Conservation (phyloP, 2,888 invertebrate species). For the Troides helena region DNA sequence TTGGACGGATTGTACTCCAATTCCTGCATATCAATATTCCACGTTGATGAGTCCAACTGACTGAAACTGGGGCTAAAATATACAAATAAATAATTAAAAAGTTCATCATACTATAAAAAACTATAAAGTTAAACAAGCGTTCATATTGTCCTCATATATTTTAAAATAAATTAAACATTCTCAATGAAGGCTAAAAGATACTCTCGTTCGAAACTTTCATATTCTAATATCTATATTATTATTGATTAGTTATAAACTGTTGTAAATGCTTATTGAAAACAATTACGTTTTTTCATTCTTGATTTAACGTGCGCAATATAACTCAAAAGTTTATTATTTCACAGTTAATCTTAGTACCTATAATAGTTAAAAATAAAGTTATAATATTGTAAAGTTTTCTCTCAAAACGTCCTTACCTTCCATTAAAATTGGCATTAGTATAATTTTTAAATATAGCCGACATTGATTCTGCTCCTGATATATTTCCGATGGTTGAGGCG, state of each 20-base stretch:
- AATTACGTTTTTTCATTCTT: too few relatives aligned
- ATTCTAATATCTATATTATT: too few relatives aligned
- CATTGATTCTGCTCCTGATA: slow-evolving; percentile 94
- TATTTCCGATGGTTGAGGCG: slow-evolving; percentile 92
- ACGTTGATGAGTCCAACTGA: slow-evolving; percentile 90
- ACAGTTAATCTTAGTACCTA: too few relatives aligned
- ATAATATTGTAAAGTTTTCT: neutral
- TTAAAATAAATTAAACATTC: too few relatives aligned
- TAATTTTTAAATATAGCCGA: slow-evolving; percentile 94
- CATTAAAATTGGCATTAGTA: slow-evolving; percentile 90
- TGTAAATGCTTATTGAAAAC: too few relatives aligned
- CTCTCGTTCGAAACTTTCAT: too few relatives aligned
- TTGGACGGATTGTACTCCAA: slow-evolving; percentile 95
- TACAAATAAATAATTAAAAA: neutral
- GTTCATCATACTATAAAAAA: neutral
- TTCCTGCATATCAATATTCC: slow-evolving; percentile 96
- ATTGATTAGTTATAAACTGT: too few relatives aligned
- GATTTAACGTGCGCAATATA: too few relatives aligned
- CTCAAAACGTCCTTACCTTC: slow-evolving; percentile 82
- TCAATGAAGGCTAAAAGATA: too few relatives aligned
- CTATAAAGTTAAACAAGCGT: neutral
- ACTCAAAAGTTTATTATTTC: too few relatives aligned
- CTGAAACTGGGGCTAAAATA: slow-evolving; percentile 87
- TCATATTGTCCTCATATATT: too few relatives aligned
- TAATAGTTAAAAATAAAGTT: neutral